Evolutionary conservation across 2,888 invertebrate species (phyloP), one percentile per base, ranked within the genome.

Genomic region (Teleiodes luculella): DNA sequence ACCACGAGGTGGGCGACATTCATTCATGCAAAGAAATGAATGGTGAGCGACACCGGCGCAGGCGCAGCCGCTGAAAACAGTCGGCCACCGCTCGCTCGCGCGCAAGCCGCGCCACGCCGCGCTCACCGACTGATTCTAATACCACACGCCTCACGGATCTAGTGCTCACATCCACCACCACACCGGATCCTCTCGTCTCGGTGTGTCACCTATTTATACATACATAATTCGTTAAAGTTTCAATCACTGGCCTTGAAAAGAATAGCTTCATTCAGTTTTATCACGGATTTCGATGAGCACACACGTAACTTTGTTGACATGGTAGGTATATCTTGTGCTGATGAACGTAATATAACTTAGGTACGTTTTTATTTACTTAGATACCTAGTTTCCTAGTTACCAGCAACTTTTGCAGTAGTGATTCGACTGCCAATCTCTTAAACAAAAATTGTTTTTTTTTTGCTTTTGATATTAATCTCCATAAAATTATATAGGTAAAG

Each of bases 1-100:
- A 69, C 70, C 83, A 82, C 83, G 82, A 78, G 82, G 70, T 76
- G 61, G 66, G 61, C 68, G 64, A 77, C 72, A 74, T 79, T 82
- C 87, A 88, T 87, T 88, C 82, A 87, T 80, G 80, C 73, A 76
- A 72, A 68, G 66, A 78, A 82, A 75, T 86, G 86, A 86, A 86
- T 86, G 85, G 74, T 72, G 69, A 64, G 50, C 57, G 43, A 39
- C 59, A 63, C 56, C 60, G 64, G 59, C 60, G 83, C 82, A 57
- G 53, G 53, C 56, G 60, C 71, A 73, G 76, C 75, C 76, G 76
- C 83, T 53, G 52, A 53, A 81, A 79, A 20, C 33, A 85, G 86
- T 83, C 81, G 79, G 74, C 70, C 71, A 76, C 72, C 80, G 82
- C 76, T 68, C 74, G 78, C 74, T 73, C 76, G 83, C 82, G 83